Conservation (phyloP, 2,797 vertebrate genomes). For the Macrochelys suwanniensis region DNA sequence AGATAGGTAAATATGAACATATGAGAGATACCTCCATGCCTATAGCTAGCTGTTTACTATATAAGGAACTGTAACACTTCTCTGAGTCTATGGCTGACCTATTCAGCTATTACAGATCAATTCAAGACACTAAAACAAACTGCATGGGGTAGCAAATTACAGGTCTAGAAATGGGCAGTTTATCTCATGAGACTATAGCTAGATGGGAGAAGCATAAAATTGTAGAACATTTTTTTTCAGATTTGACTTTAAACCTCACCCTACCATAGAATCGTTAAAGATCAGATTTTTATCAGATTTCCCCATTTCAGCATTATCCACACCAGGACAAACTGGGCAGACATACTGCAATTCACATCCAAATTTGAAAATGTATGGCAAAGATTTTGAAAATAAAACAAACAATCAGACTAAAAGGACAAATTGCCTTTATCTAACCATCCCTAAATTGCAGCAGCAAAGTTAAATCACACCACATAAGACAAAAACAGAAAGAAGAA, state of each 20-base stretch:
- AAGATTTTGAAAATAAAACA: background rate
- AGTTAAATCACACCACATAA: background rate
- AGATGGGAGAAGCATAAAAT: background rate
- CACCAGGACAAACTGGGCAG: background rate
- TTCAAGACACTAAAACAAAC: background rate
- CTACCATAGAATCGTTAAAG: background rate
- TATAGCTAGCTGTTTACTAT: background rate
- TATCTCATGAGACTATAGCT: background rate
- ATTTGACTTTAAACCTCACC: background rate
- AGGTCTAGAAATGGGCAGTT: background rate
- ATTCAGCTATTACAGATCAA: background rate
- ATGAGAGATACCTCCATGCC: background rate
- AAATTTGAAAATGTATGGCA: background rate
- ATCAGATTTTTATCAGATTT: background rate
- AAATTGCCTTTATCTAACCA: background rate
- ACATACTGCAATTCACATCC: background rate
- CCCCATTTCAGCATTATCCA: background rate
- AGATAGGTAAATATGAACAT: background rate
- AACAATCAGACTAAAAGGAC: background rate
- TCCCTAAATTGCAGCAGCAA: background rate
- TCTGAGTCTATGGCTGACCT: background rate
- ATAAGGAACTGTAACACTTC: background rate
- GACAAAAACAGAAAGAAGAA: background rate
- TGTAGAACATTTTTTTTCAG: background rate
- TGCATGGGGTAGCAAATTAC: background rate